Conservation (phyloP, 1,140 invertebrate genomes). For the Achroia grisella region DNA sequence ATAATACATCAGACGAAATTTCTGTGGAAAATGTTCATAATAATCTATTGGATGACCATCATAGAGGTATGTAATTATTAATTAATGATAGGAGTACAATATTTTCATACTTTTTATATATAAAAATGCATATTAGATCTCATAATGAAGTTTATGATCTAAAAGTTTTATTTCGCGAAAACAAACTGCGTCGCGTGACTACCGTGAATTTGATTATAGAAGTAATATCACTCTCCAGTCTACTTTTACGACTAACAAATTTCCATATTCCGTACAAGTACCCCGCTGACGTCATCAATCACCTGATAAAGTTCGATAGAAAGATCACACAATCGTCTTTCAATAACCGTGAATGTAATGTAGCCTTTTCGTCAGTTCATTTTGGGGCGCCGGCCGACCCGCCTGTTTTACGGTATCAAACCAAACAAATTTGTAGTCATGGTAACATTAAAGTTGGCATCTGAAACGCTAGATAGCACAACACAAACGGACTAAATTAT, state of each 20-base stretch:
- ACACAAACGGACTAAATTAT: conserved; percentile 9
- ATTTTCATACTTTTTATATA: no score
- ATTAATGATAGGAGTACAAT: no score
- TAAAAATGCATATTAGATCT: no score
- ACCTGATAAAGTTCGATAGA: conserved; percentile 41
- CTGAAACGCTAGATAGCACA: conserved; percentile 12
- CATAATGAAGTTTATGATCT: no score
- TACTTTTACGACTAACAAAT: conserved; percentile 10
- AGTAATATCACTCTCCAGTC: no score
- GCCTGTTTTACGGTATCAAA: conserved; percentile 18
- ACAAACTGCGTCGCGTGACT: no score
- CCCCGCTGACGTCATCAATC: conserved; percentile 48
- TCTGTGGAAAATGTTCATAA: no score
- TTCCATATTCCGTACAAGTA: conserved; percentile 18
- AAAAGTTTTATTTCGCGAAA: no score
- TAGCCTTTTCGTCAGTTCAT: conserved; percentile 42
- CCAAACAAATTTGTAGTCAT: conserved; percentile 42
- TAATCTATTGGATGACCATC: no score
- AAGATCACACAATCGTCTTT: conserved; percentile 43
- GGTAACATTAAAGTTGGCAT: conserved; percentile 32
- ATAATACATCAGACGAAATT: no score
- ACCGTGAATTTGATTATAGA: no score
- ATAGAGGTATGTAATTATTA: no score
- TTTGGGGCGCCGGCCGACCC: conserved; percentile 42
- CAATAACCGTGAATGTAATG: conserved; percentile 42